Percentiles rank a stretch among this genome's conserved stretches.
These are phyloP conservation scores for Eupithecia tripunctaria DNA, from an alignment of 2,888 invertebrate genomes.

Conservation along the genomic window DNA sequence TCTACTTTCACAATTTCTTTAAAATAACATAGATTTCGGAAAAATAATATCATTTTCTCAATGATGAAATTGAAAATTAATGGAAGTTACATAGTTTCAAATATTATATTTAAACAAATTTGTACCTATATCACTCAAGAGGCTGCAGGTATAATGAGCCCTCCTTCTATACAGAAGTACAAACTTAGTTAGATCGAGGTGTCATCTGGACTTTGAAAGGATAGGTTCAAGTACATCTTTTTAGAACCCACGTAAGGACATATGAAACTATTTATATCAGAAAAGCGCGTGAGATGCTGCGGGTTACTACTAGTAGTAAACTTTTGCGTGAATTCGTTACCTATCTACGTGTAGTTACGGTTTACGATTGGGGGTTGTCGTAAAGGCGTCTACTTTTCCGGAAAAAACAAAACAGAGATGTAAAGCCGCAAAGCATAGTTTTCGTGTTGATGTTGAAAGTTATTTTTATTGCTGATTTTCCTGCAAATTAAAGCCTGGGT, in stretches of 20 bases:
- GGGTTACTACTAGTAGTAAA: slow-evolving; percentile 12
- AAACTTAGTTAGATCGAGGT: too few relatives aligned
- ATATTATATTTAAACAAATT: too few relatives aligned
- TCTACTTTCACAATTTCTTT: too few relatives aligned
- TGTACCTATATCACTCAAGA: too few relatives aligned
- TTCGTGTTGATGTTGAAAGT: neutral
- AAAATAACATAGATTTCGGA: too few relatives aligned
- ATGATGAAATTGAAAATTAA: too few relatives aligned
- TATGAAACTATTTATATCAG: neutral
- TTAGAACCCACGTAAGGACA: neutral
- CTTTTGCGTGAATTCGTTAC: slow-evolving; percentile 1
- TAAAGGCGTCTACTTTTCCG: slow-evolving; percentile 17
- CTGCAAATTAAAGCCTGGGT: neutral
- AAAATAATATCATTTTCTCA: too few relatives aligned
- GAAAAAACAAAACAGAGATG: slow-evolving; percentile 28
- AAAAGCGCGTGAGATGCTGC: neutral
- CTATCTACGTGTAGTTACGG: slow-evolving; percentile 8
- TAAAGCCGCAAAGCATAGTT: neutral
- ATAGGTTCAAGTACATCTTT: too few relatives aligned
- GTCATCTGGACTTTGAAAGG: too few relatives aligned
- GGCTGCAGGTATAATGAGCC: too few relatives aligned
- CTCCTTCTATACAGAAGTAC: too few relatives aligned
- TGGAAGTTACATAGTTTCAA: too few relatives aligned
- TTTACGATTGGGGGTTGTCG: slow-evolving; percentile 11
- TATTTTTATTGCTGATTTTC: neutral